Conservation (phyloP, 2,113 vertebrate species). For the Trachemys scripta region DNA sequence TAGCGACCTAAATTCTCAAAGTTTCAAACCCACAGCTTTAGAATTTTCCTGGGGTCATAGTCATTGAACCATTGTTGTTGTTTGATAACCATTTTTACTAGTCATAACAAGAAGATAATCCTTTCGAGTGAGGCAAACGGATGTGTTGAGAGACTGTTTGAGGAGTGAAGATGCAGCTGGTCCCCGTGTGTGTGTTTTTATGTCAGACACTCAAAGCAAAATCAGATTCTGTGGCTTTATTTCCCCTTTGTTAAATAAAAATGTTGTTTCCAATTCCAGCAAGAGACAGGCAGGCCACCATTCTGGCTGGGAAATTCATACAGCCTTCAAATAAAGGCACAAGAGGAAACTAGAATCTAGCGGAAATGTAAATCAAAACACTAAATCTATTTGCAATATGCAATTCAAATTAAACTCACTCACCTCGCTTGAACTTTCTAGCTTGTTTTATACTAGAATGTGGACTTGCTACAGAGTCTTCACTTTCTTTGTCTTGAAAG, state of each 20-base stretch:
- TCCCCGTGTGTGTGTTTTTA: neutral
- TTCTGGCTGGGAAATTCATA: neutral
- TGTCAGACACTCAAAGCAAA: neutral
- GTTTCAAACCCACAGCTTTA: fast-evolving
- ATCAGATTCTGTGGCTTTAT: constrained; percentile 7
- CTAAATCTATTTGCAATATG: neutral
- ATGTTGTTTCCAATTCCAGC: neutral
- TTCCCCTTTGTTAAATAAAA: neutral
- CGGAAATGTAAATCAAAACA: neutral
- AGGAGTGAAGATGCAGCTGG: neutral
- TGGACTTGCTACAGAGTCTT: neutral
- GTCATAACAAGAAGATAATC: neutral
- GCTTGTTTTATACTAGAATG: neutral
- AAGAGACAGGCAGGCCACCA: neutral
- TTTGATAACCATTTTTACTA: neutral
- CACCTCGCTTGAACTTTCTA: neutral
- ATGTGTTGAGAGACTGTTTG: neutral
- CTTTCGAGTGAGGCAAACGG: neutral
- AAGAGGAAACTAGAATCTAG: neutral
- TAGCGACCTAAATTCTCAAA: neutral
- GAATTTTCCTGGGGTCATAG: neutral
- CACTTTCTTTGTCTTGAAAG: neutral
- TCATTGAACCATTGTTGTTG: neutral
- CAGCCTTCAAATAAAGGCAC: neutral
- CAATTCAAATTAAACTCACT: neutral